A percentile compares a stretch with the other conserved stretches of the same genome.
phyloP scores from a whole-genome alignment of 2,888 invertebrate species.

The Halocaridina rubra region DNA sequence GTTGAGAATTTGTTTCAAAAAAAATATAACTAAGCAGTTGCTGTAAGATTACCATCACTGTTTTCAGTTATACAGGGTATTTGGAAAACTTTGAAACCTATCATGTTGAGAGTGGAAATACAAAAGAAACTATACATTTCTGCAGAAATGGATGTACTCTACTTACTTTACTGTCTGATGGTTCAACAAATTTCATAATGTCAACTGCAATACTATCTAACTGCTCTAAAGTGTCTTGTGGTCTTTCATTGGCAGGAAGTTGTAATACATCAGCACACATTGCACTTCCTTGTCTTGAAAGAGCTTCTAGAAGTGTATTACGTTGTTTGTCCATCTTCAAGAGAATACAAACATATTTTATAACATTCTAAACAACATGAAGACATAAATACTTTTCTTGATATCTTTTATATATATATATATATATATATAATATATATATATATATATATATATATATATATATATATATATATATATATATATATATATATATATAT shows the following conservation, averaged over 20 bases:
- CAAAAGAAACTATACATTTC: neutral
- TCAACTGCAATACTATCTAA: conserved; percentile 51
- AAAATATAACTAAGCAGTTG: neutral
- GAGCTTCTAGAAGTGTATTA: conserved; percentile 81
- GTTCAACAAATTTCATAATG: conserved; percentile 81
- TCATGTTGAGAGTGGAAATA: neutral
- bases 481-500: too few relatives aligned
- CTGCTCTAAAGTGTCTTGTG: conserved; percentile 33
- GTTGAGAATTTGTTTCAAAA: neutral
- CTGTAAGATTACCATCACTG: too few relatives aligned
- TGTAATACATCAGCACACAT: conserved; percentile 59
- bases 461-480: too few relatives aligned
- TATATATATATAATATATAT: too few relatives aligned
- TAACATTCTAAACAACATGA: too few relatives aligned
- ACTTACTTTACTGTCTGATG: conserved; percentile 79
- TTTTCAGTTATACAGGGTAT: too few relatives aligned
- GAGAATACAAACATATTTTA: neutral
- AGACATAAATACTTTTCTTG: too few relatives aligned
- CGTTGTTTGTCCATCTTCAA: conserved; percentile 73
- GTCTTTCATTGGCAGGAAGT: conserved; percentile 4
- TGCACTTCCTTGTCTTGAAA: conserved; percentile 81
- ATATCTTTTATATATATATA: too few relatives aligned
- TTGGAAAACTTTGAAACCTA: too few relatives aligned
- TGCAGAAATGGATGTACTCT: neutral
- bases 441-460: too few relatives aligned